Conservation (phyloP, 2,797 vertebrate genomes). For the Craterocephalus amniculus region DNA sequence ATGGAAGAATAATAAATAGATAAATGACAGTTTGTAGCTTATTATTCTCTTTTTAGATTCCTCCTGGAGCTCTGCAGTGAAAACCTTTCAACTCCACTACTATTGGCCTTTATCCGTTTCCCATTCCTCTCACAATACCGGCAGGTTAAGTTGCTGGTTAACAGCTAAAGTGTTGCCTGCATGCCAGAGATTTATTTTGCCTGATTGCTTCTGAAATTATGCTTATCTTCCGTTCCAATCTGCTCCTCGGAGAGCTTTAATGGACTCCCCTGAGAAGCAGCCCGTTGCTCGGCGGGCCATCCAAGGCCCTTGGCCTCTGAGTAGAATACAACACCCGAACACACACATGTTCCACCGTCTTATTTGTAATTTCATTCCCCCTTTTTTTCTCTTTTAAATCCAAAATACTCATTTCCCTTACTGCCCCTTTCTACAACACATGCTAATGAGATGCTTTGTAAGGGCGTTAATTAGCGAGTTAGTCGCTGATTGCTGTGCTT, state of each 20-base stretch:
- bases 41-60: not conserved
- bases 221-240: slow-evolving; percentile 93
- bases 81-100: slow-evolving; percentile 22
- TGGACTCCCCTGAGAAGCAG: slow-evolving; percentile 92
- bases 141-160: slow-evolving; percentile 83
- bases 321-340: slow-evolving; percentile 80
- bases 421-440: slow-evolving; percentile 81
- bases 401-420: slow-evolving; percentile 76
- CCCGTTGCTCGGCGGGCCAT: slow-evolving; percentile 88
- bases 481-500: slow-evolving; percentile 96
- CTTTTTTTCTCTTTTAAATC: slow-evolving; percentile 39
- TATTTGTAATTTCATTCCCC: slow-evolving; percentile 78
- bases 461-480: slow-evolving; percentile 98
- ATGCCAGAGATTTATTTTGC: slow-evolving; percentile 86
- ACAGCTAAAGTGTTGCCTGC: slow-evolving; percentile 84
- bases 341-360: slow-evolving; percentile 30
- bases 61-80: slow-evolving; percentile 1
- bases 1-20: too few relatives aligned
- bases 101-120: slow-evolving; percentile 54
- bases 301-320: slow-evolving; percentile 89
- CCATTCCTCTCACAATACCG: slow-evolving; percentile 69
- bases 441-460: slow-evolving; percentile 99
- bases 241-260: slow-evolving; percentile 90
- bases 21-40: not conserved
- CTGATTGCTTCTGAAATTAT: slow-evolving; percentile 99